phyloP scores from a whole-genome alignment of 2,888 invertebrate genomes.

The Heliconius ismenius region DNA sequence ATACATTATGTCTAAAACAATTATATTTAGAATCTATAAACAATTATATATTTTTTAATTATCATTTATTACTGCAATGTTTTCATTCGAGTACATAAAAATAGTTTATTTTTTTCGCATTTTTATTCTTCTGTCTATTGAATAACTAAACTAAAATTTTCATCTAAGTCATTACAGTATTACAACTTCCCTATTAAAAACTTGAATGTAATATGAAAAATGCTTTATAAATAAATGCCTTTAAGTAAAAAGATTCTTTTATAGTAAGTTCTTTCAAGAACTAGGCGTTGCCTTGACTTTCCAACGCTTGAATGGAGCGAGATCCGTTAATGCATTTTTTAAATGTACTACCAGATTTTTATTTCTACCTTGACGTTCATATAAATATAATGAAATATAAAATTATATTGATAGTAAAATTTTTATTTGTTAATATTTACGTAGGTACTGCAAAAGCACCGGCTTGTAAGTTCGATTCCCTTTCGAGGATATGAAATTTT shows the following conservation, averaged over 20 bases:
- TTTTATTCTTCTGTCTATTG: too few relatives aligned
- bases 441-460: not conserved
- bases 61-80: too few relatives aligned
- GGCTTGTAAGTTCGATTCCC: not conserved
- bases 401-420: too few relatives aligned
- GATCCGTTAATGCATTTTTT: constrained; percentile 6
- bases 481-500: too few relatives aligned
- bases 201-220: not conserved
- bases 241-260: not conserved
- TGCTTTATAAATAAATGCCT: not conserved
- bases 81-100: too few relatives aligned
- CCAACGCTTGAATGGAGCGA: not conserved
- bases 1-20: too few relatives aligned
- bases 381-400: not conserved
- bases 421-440: too few relatives aligned
- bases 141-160: not conserved
- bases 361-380: not conserved
- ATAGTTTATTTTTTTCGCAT: too few relatives aligned
- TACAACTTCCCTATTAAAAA: not conserved
- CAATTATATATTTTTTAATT: too few relatives aligned
- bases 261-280: not conserved
- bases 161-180: not conserved
- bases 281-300: constrained; percentile 2
- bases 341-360: constrained; percentile 2
- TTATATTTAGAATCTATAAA: too few relatives aligned